Percentiles rank a stretch among this genome's conserved stretches.
Evolutionary conservation across 1,140 invertebrate species (phyloP).

Genomic region (Drosophila kurseongensis): DNA sequence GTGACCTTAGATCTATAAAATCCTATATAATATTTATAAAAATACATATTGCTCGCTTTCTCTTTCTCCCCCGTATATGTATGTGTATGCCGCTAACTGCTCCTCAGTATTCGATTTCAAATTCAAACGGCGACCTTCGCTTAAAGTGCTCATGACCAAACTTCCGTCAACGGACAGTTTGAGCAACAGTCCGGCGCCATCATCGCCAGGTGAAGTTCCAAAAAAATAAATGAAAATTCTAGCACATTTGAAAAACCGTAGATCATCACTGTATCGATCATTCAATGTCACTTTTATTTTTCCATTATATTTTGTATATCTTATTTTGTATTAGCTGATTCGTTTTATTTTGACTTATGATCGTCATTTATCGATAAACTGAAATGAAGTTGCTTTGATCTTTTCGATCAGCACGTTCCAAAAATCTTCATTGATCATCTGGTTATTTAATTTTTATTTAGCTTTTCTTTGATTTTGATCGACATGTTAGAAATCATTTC

Average conservation of each 20-base stretch:
- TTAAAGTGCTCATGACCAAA: constrained; percentile 85
- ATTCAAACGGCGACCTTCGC: constrained; percentile 82
- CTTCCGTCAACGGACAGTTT: constrained; percentile 86
- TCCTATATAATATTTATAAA: constrained; percentile 38
- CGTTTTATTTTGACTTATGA: not conserved
- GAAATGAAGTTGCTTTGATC: not conserved
- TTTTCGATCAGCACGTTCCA: not conserved
- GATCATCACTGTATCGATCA: constrained; percentile 1
- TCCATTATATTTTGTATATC: not conserved
- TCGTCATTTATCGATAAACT: not conserved
- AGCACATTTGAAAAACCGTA: constrained; percentile 35
- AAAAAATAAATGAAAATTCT: constrained; percentile 34
- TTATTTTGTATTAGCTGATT: not conserved
- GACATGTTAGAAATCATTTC: constrained; percentile 1
- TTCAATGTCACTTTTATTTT: constrained; percentile 2
- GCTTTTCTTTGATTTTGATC: not conserved
- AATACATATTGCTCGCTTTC: constrained; percentile 61
- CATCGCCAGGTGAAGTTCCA: constrained; percentile 85
- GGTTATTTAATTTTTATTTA: not conserved
- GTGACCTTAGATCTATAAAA: constrained; percentile 34
- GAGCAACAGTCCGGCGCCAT: constrained; percentile 85
- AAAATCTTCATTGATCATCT: not conserved
- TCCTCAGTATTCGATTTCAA: constrained; percentile 79
- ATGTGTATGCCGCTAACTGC: constrained; percentile 52
- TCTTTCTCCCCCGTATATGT: constrained; percentile 44